Evolutionary conservation across 2,113 vertebrate species (phyloP).

Genomic region (Nothobranchius kuhntae): DNA sequence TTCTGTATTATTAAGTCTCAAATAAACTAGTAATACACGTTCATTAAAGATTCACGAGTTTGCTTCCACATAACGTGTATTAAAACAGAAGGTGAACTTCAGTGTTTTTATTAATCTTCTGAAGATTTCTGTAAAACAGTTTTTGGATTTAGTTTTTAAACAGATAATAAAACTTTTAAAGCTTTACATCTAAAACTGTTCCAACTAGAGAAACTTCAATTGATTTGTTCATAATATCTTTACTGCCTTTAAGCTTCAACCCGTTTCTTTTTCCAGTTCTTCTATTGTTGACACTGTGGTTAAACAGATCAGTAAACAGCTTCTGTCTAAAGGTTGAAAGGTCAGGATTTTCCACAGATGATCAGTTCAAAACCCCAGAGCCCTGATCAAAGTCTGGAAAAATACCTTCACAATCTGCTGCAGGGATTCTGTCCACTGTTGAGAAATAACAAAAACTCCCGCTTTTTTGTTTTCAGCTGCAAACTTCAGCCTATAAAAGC

Average conservation of each 20-base stretch:
- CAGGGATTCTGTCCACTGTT: background rate
- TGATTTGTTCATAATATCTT: no score
- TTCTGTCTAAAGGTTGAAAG: background rate
- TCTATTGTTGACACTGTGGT: no score
- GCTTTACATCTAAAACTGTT: no score
- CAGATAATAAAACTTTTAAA: no score
- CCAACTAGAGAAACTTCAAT: no score
- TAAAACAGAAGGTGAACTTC: background rate
- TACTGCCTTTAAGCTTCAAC: no score
- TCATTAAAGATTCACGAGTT: background rate
- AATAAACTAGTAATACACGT: background rate
- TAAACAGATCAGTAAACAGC: background rate
- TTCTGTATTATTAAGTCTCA: background rate
- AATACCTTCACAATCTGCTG: background rate
- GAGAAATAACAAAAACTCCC: background rate
- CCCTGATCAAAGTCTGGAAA: background rate
- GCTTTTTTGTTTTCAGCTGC: background rate
- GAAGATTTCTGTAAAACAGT: no score
- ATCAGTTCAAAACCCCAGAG: background rate
- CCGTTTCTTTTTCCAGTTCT: no score
- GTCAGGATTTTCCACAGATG: background rate
- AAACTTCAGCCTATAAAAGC: slow-evolving; percentile 16
- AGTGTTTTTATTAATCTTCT: no score
- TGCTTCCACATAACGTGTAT: background rate
- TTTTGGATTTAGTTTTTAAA: no score